Evolutionary conservation across 2,888 invertebrate genomes (phyloP).

Genomic region (Geophilus truncorum): DNA sequence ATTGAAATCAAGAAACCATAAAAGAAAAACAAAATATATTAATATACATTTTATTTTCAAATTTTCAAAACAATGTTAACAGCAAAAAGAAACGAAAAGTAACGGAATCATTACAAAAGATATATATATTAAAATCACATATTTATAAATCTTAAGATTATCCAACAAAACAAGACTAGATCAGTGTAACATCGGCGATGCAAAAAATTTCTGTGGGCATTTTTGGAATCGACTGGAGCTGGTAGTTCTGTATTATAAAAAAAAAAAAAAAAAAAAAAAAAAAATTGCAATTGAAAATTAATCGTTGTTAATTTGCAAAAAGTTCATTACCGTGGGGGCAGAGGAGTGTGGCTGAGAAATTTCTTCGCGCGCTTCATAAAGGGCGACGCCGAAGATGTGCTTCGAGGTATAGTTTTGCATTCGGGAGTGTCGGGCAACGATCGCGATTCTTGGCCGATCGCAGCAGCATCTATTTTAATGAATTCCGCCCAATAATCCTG

Average conservation of each 20-base stretch:
- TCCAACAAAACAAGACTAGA: no score
- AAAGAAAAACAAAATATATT: no score
- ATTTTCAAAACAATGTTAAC: no score
- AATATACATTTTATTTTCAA: no score
- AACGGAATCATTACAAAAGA: no score
- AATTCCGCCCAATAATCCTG: slow-evolving; percentile 71
- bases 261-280: background rate
- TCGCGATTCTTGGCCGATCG: no score
- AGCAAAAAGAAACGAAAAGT: no score
- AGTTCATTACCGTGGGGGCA: background rate
- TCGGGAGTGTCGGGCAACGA: background rate
- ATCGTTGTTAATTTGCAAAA: background rate
- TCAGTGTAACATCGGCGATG: background rate
- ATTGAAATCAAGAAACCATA: no score
- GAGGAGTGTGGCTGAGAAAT: background rate
- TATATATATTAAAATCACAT: no score
- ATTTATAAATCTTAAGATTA: no score
- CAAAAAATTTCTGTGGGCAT: background rate
- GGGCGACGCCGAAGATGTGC: background rate
- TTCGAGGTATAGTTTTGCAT: background rate
- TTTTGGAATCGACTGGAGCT: background rate
- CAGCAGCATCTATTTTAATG: slow-evolving; percentile 50
- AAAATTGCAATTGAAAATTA: no score
- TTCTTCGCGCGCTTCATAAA: background rate
- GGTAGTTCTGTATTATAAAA: background rate